phyloP scores from a whole-genome alignment of 2,113 vertebrate species.

The cat (Felis catus) region F.catus_Fca126_mat1.0 CM031419.1:37250501-37251000 shows the following conservation, averaged over 20 bases:
- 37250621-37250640: neutral
- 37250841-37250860: neutral
- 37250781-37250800: neutral
- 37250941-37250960: neutral
- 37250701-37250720: too few relatives aligned
- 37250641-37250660: neutral
- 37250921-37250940: neutral
- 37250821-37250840: neutral
- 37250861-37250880: neutral
- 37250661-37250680: neutral
- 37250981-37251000: neutral
- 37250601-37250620: neutral
- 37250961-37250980: neutral
- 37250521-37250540: fast-evolving
- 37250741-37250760: neutral
- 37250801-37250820: neutral
- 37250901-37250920: neutral
- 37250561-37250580: neutral
- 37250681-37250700: neutral
- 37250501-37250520: neutral
- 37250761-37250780: too few relatives aligned
- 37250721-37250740: neutral
- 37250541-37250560: neutral
- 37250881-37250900: neutral
- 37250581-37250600: neutral